Conservation (phyloP, 2,888 invertebrate genomes). For the Macaria notata region DNA sequence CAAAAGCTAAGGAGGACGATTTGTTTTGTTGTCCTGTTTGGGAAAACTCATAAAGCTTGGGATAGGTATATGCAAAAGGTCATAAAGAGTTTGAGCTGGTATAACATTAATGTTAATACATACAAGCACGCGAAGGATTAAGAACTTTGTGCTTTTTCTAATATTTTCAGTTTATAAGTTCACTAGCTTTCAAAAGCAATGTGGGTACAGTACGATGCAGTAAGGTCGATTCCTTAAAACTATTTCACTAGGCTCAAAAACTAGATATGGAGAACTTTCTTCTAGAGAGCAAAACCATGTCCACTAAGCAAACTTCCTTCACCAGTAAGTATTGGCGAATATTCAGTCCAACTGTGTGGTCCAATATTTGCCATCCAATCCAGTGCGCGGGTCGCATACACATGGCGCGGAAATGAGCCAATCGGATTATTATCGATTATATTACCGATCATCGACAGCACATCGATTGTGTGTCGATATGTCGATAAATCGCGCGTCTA, state of each 20-base stretch:
- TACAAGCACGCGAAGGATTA: too few species aligned
- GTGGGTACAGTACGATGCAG: too few species aligned
- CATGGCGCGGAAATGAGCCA: slow-evolving; percentile 26
- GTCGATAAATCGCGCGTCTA: slow-evolving; percentile 41
- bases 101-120: too few species aligned
- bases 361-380: slow-evolving; percentile 52
- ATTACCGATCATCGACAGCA: slow-evolving; percentile 29
- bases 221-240: too few species aligned
- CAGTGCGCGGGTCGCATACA: slow-evolving; percentile 45
- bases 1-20: slow-evolving; percentile 6
- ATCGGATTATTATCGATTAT: slow-evolving; percentile 21
- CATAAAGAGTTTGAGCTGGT: not conserved
- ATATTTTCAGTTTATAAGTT: too few species aligned
- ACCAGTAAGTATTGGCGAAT: not conserved
- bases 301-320: slow-evolving; percentile 9
- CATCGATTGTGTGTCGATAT: slow-evolving; percentile 18
- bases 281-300: slow-evolving; percentile 1
- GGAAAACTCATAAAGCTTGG: not conserved
- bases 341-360: slow-evolving; percentile 41
- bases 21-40: slow-evolving; percentile 4
- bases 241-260: too few species aligned
- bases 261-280: not conserved
- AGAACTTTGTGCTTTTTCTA: too few species aligned
- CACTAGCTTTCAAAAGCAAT: too few species aligned
- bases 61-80: too few species aligned